Evolutionary conservation across 2,113 vertebrate species (phyloP), one percentile per base, ranked within the genome.

Genomic region (Sisor rabdophorus): DNA sequence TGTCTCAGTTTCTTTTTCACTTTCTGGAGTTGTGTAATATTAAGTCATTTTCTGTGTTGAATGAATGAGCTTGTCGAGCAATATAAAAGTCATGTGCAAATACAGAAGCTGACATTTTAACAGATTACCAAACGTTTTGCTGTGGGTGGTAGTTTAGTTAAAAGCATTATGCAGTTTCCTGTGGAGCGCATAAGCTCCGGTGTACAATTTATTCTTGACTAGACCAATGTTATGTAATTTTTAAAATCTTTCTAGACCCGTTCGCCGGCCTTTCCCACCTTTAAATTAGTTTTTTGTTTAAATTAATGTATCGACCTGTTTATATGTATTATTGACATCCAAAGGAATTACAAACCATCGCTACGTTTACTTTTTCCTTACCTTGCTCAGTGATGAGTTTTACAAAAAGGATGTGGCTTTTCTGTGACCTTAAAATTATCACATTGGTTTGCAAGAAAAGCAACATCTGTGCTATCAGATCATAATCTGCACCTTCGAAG

Each of bases 381-480:
- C 8, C 11, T 19, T 55, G 36, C 22, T 48, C 28, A 54, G 1
- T 44, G 17, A 16, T 22, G 24, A 26, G 30, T 32, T 54, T 32
- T 64, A 22, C 19, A 63, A 71, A 68, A 78, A n/a, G 76, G 69
- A 78, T 78, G 76, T 78, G 76, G 76, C 17, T 64, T 71, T 30
- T 61, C 11, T 19, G n/a, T 26, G 59, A 32, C 59, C 48, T 15
- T 17, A n/a, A 17, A 47, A 44, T 26, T 47, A 26, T 17, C 16
- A n/a, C n/a, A 28, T 63, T 63, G 56, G 63, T 71, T 71, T 78
- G 26, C 26, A 59, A 20, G 5, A n/a, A 63, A 55, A 24, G 22
- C n/a, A 26, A 26, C 56, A 44, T 8, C 24, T 50, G 40, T 53
- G 26, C 52, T 20, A 26, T 68, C 26, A 65, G 4, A 24, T 17